A percentile compares a stretch with the other conserved stretches of the same genome.
Evolutionary conservation across 2,797 vertebrate species (phyloP).

Genomic region (Macropus fuliginosus): DNA sequence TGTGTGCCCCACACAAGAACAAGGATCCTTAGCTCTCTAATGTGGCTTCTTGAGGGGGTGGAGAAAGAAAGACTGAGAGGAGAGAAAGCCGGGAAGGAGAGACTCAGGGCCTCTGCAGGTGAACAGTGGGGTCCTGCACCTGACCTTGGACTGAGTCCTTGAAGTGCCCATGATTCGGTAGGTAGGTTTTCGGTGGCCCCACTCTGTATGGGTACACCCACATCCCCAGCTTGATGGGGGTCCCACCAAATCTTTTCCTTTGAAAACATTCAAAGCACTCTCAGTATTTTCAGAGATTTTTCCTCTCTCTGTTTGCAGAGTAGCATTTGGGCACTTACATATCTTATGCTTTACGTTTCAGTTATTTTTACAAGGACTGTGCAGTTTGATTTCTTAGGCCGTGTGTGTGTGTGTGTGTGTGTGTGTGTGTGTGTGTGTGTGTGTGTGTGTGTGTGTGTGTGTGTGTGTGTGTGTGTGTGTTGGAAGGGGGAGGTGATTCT

Average conservation of each 20-base stretch:
- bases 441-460: neutral
- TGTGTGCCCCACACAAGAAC: neutral
- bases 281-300: constrained; percentile 13
- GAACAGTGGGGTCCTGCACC: too few species aligned
- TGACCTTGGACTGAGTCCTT: neutral
- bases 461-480: too few species aligned
- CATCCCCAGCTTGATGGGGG: neutral
- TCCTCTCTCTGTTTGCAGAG: neutral
- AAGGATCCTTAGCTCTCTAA: neutral
- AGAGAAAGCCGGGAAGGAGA: neutral
- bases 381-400: constrained; percentile 35
- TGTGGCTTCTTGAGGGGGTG: neutral
- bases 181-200: too few species aligned
- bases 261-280: neutral
- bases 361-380: constrained; percentile 34
- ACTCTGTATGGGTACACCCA: neutral
- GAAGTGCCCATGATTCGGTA: neutral
- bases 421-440: too few species aligned
- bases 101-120: neutral
- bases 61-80: neutral
- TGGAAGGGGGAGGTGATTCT: neutral
- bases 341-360: constrained; percentile 46
- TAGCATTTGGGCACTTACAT: constrained; percentile 20
- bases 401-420: neutral
- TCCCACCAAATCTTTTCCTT: neutral